Conservation (phyloP, 2,797 vertebrate genomes). For the Morus bassanus region DNA sequence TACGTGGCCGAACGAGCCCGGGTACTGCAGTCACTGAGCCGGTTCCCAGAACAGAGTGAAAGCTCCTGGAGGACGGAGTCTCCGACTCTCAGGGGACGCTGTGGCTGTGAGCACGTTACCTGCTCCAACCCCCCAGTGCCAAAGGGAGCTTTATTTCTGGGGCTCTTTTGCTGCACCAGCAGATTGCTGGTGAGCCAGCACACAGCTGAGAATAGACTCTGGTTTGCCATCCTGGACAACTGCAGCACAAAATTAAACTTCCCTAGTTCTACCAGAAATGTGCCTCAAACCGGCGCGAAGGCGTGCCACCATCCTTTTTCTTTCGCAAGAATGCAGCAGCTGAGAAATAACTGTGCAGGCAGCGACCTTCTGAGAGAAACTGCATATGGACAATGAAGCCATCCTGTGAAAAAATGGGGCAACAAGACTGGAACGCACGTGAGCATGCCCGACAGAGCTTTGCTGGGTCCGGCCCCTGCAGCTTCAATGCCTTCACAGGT, state of each 20-base stretch:
- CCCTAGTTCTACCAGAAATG: background rate
- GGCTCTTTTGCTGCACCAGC: background rate
- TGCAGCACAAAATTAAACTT: background rate
- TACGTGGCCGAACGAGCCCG: background rate
- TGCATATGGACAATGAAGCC: fast-evolving
- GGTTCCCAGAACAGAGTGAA: background rate
- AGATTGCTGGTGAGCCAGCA: background rate
- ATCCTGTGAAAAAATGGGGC: background rate
- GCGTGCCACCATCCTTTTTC: background rate
- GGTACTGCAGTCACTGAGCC: background rate
- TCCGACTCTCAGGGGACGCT: background rate
- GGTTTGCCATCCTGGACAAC: background rate
- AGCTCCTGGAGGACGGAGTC: background rate
- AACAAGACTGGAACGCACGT: fast-evolving
- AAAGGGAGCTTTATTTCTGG: background rate
- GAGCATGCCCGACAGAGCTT: background rate
- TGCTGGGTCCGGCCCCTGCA: background rate
- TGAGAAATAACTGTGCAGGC: background rate
- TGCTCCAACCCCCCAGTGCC: background rate
- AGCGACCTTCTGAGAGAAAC: background rate
- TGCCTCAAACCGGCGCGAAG: background rate
- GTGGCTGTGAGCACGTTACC: background rate
- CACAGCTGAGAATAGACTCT: background rate
- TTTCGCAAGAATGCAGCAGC: background rate
- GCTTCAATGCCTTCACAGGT: background rate